Evolutionary conservation across 2,797 vertebrate species (phyloP).

Genomic region (Ctenosaura bakeri): DNA sequence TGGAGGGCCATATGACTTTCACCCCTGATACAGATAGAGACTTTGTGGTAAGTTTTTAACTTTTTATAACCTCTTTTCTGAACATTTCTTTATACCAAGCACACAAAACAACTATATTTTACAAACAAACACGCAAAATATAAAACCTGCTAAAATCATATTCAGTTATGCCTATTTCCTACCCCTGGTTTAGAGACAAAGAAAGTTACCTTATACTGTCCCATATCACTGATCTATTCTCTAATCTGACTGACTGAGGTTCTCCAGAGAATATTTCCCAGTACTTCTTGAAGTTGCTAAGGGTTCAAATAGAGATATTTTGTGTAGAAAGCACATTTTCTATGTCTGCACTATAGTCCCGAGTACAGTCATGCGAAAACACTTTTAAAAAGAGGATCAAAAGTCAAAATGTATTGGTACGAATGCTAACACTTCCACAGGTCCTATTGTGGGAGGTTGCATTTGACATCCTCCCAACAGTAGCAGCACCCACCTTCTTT

Average conservation of each 20-base stretch:
- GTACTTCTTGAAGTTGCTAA: not conserved
- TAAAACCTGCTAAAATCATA: no score
- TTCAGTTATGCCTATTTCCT: no score
- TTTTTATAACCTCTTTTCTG: no score
- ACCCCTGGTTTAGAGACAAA: not conserved
- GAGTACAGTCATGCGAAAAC: slow-evolving; percentile 58
- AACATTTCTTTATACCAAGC: no score
- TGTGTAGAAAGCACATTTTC: not conserved
- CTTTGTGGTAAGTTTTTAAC: no score
- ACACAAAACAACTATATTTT: no score
- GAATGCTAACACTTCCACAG: not conserved
- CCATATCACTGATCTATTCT: not conserved
- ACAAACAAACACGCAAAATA: no score
- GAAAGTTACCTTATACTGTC: not conserved
- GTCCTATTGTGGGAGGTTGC: not conserved
- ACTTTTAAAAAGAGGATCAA: not conserved
- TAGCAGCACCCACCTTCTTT: no score
- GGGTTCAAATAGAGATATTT: not conserved
- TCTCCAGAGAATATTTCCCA: not conserved
- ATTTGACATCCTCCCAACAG: not conserved
- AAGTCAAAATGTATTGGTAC: not conserved
- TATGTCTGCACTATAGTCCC: slow-evolving; percentile 4
- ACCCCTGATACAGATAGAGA: no score
- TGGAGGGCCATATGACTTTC: no score
- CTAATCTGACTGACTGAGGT: not conserved